These are phyloP conservation scores for Zaprionus lachaisei DNA, from an alignment of 1,140 invertebrate genomes.

Conservation along the genomic window DNA sequence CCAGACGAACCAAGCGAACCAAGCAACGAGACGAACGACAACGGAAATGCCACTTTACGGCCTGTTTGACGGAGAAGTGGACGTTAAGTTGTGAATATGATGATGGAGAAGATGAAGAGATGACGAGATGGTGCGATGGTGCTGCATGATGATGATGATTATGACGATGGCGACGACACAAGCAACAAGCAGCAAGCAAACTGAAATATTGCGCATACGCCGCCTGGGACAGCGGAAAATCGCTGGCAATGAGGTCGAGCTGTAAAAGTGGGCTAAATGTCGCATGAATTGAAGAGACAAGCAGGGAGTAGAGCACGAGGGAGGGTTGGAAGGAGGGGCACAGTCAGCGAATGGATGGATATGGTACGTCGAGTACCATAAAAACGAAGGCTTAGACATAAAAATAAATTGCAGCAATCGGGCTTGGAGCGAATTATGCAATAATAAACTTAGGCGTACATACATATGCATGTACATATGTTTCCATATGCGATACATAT, in stretches of 20 bases:
- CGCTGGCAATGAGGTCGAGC: constrained; percentile 66
- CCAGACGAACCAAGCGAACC: constrained; percentile 27
- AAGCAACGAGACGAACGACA: constrained; percentile 49
- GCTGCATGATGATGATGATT: constrained; percentile 56
- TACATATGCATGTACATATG: constrained; percentile 23
- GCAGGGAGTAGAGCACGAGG: not conserved
- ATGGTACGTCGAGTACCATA: constrained; percentile 36
- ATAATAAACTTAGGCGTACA: constrained; percentile 36
- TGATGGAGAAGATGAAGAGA: constrained; percentile 62
- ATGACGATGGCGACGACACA: constrained; percentile 35
- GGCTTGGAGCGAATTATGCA: constrained; percentile 45
- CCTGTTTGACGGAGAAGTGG: constrained; percentile 79
- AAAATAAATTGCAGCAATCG: constrained; percentile 47
- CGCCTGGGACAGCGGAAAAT: constrained; percentile 49
- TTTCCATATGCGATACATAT: not conserved
- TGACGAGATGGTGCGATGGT: constrained; percentile 49
- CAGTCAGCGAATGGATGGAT: constrained; percentile 12
- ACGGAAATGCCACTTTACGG: constrained; percentile 81
- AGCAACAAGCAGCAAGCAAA: constrained; percentile 33
- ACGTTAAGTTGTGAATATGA: constrained; percentile 82
- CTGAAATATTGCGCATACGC: constrained; percentile 66
- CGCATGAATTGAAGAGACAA: constrained; percentile 52
- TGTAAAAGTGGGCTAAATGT: constrained; percentile 74
- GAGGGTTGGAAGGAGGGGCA: not conserved
- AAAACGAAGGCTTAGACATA: constrained; percentile 53